Conservation (phyloP, 2,797 vertebrate species). For the Cryptoprocta ferox region DNA sequence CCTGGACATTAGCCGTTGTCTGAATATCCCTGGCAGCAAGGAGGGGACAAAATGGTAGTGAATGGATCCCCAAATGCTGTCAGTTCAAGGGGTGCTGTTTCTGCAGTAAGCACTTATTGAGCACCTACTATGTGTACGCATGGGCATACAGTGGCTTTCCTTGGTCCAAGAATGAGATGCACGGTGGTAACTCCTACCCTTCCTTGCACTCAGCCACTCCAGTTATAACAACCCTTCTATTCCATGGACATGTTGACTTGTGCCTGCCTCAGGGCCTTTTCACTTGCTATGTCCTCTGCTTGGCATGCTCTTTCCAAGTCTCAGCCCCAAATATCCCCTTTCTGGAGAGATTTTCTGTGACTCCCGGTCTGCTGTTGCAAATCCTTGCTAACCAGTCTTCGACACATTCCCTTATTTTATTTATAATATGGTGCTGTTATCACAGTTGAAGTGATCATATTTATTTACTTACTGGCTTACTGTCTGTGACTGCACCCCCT, state of each 20-base stretch:
- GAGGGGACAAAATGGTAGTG: slow-evolving; percentile 55
- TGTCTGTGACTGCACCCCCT: not conserved
- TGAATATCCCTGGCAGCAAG: slow-evolving; percentile 59
- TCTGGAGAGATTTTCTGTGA: not conserved
- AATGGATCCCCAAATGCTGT: not conserved
- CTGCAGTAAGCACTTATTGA: not conserved
- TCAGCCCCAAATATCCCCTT: not conserved
- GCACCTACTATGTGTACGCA: not conserved
- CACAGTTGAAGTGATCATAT: not conserved
- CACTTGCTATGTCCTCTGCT: not conserved
- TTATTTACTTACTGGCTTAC: not conserved
- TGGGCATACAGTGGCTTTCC: not conserved
- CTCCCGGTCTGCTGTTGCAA: not conserved
- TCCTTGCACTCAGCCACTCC: not conserved
- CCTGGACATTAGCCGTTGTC: slow-evolving; percentile 56
- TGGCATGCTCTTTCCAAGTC: not conserved
- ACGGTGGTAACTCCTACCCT: not conserved
- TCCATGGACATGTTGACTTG: not conserved
- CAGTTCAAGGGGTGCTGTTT: not conserved
- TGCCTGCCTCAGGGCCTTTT: not conserved
- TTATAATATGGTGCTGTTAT: not conserved
- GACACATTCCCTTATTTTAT: not conserved
- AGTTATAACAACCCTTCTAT: not conserved
- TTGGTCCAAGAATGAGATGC: not conserved
- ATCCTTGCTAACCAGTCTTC: not conserved